phyloP scores from a whole-genome alignment of 2,888 invertebrate genomes.

The Ormyrus labotus region DNA sequence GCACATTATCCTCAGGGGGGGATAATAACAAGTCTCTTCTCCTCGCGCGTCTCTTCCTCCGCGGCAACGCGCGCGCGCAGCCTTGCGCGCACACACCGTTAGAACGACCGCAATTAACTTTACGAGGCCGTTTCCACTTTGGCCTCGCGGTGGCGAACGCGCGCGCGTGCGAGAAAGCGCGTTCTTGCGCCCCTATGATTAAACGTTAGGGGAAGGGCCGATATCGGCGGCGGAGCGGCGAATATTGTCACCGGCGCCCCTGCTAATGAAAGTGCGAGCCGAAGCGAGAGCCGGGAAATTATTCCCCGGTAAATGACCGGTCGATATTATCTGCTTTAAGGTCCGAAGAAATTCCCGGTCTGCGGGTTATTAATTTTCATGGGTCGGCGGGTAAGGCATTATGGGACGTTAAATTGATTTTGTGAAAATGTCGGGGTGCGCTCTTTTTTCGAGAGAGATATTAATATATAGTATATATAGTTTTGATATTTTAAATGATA shows the following conservation, averaged over 20 bases:
- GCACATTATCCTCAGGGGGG: slow-evolving; percentile 37
- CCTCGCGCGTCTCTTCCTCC: background rate
- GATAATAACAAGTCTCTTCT: slow-evolving; percentile 45
- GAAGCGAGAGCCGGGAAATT: slow-evolving; percentile 5
- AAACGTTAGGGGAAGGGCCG: slow-evolving; percentile 16
- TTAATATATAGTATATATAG: no score
- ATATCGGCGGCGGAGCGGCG: slow-evolving; percentile 14
- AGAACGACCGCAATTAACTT: slow-evolving; percentile 57
- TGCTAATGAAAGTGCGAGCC: slow-evolving; percentile 12
- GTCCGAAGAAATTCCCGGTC: background rate
- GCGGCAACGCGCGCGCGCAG: background rate
- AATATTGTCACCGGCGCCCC: slow-evolving; percentile 35
- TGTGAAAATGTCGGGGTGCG: background rate
- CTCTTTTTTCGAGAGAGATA: background rate
- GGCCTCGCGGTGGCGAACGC: background rate
- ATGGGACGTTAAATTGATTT: background rate
- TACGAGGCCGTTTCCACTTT: slow-evolving; percentile 43
- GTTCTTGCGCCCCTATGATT: slow-evolving; percentile 32
- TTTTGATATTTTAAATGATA: no score
- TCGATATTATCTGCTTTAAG: background rate
- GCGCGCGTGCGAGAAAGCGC: background rate
- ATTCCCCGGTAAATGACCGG: slow-evolving; percentile 23
- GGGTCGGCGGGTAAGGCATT: background rate
- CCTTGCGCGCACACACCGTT: slow-evolving; percentile 46
- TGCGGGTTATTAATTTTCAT: background rate